phyloP scores from a whole-genome alignment of 2,113 vertebrate genomes.

The Oostethus manadensis region DNA sequence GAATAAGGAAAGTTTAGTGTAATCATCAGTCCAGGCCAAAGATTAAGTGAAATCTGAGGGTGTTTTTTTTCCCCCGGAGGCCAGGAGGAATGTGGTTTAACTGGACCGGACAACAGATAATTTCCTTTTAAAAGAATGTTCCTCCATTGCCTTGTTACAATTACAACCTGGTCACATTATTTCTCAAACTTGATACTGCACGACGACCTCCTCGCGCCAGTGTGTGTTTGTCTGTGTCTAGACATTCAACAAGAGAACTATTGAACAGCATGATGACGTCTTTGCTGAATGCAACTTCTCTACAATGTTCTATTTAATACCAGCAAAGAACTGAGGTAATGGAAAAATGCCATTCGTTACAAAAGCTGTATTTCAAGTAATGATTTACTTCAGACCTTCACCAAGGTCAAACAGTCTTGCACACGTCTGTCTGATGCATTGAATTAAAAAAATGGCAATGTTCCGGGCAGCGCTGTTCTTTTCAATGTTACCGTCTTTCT shows the following conservation, averaged over 20 bases:
- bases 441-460: no score
- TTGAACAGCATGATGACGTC: background rate
- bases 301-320: background rate
- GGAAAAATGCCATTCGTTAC: background rate
- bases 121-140: background rate
- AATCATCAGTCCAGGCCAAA: background rate
- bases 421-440: no score
- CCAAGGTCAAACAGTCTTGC: no score
- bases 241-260: background rate
- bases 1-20: background rate
- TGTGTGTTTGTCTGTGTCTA: background rate
- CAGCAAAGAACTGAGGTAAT: background rate
- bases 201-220: background rate
- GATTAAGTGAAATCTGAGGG: background rate
- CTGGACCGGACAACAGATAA: background rate
- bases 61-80: background rate
- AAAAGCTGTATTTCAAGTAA: background rate
- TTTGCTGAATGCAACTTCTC: background rate
- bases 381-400: no score
- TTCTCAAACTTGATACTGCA: background rate
- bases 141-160: background rate
- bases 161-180: background rate
- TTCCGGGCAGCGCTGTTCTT: no score
- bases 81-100: conserved; percentile 1
- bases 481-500: no score